Percentiles rank a stretch among this genome's conserved stretches.
Conservation (phyloP, 1,140 invertebrate genomes). For the Leptonema lineaticorne region DNA sequence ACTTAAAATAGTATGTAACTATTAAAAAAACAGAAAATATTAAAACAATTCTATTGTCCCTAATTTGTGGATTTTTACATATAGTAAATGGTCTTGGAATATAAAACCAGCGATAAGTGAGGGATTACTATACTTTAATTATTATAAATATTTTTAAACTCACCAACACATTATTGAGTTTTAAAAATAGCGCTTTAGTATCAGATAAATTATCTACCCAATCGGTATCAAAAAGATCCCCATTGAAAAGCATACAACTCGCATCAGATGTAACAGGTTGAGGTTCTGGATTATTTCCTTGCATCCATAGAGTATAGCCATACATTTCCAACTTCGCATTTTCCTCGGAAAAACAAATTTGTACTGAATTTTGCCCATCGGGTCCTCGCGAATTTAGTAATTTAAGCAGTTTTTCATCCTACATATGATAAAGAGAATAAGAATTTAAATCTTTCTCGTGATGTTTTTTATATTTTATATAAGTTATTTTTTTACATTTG, state of each 20-base stretch:
- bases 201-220: constrained; percentile 31
- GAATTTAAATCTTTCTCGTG: no score
- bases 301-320: constrained; percentile 53
- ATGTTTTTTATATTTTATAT: no score
- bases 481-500: no score
- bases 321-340: constrained; percentile 19
- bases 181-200: constrained; percentile 28
- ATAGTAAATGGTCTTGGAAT: no score
- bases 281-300: constrained; percentile 44
- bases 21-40: no score
- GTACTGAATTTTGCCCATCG: constrained; percentile 39
- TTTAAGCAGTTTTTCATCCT: constrained; percentile 45
- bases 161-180: constrained; percentile 5
- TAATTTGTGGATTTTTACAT: no score
- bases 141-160: no score
- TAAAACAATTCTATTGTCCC: no score
- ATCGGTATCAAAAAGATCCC: constrained; percentile 52
- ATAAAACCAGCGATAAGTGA: no score
- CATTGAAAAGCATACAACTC: constrained; percentile 52
- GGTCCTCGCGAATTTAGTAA: constrained; percentile 51
- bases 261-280: constrained; percentile 50
- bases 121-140: no score
- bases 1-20: no score
- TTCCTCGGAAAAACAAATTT: not conserved
- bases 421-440: not conserved